These are phyloP conservation scores for Muscicapa adusta DNA, from an alignment of 2,113 vertebrate species.

Conservation along the genomic window DNA sequence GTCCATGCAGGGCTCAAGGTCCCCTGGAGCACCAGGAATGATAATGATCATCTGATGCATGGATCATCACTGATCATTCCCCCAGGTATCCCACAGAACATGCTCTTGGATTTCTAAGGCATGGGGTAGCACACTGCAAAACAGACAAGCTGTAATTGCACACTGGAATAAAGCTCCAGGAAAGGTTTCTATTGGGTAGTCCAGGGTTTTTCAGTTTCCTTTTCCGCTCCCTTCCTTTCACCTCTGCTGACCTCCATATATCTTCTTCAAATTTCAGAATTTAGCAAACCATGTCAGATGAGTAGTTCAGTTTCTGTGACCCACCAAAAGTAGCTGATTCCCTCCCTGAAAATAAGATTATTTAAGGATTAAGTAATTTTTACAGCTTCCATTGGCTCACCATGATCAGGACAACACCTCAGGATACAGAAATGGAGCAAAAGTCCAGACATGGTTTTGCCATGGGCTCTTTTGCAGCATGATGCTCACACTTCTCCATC, in stretches of 20 bases:
- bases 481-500: neutral
- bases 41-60: neutral
- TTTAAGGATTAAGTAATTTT: neutral
- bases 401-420: neutral
- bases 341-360: neutral
- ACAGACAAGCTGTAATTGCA: neutral
- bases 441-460: neutral
- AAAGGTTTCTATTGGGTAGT: neutral
- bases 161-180: neutral
- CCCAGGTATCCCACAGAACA: neutral
- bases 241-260: neutral
- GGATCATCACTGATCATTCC: neutral
- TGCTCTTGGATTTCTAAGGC: neutral
- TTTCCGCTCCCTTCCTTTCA: neutral
- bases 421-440: neutral
- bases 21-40: neutral
- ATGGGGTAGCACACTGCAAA: neutral
- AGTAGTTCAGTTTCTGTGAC: neutral
- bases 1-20: neutral
- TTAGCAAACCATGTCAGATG: neutral
- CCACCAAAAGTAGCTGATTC: neutral
- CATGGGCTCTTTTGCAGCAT: accelerated
- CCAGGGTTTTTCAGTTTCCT: neutral
- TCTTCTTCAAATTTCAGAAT: neutral
- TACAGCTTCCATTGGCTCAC: neutral